Conservation (phyloP, 2,113 vertebrate species). For the Passer montanus region DNA sequence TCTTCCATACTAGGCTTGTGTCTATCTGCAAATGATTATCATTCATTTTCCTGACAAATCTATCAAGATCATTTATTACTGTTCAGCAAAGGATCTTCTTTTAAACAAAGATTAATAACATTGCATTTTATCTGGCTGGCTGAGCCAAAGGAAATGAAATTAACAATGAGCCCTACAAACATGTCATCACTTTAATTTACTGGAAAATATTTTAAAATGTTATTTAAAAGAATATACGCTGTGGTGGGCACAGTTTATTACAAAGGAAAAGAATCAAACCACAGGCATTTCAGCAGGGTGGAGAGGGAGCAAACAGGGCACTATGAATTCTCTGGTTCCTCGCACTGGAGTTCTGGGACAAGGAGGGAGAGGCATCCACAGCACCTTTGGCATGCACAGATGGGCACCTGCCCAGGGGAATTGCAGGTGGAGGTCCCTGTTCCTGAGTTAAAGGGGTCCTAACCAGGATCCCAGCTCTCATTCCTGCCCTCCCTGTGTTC, state of each 20-base stretch:
- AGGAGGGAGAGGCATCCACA: not conserved
- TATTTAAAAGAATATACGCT: constrained; percentile 54
- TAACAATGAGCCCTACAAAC: constrained; percentile 70
- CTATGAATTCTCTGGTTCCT: not conserved
- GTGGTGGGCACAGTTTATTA: constrained; percentile 35
- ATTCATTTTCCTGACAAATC: constrained; percentile 74
- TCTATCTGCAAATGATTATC: constrained; percentile 72
- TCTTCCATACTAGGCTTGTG: constrained; percentile 58
- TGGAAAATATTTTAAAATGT: constrained; percentile 64
- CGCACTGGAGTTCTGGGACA: rapidly evolving
- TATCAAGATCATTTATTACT: constrained; percentile 74
- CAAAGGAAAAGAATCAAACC: not conserved
- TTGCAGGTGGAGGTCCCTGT: not conserved
- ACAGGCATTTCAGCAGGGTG: not conserved
- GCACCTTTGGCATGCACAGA: not conserved
- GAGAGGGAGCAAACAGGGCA: not conserved
- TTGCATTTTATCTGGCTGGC: constrained; percentile 56
- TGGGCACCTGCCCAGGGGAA: not conserved
- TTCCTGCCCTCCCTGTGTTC: not conserved
- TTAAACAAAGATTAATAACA: constrained; percentile 72
- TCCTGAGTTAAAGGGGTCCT: not conserved
- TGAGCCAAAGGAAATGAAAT: constrained; percentile 75
- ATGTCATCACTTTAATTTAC: constrained; percentile 71
- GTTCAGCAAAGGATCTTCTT: constrained; percentile 57
- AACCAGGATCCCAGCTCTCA: not conserved